Percentiles rank a stretch among this genome's conserved stretches.
Evolutionary conservation across 2,797 vertebrate species (phyloP).

Genomic region (Brachyalestes nurse): DNA sequence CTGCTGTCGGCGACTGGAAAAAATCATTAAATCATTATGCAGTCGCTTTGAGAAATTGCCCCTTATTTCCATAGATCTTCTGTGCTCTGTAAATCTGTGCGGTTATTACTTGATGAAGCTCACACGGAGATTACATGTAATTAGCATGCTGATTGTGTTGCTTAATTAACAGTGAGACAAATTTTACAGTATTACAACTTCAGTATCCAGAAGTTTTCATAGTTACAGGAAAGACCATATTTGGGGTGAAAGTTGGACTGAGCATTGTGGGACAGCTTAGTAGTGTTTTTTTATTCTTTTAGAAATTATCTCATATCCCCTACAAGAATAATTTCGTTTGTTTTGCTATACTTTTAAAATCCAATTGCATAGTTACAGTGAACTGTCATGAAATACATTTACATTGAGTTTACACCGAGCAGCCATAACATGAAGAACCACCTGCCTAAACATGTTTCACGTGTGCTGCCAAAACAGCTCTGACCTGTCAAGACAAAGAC

Average conservation of each 20-base stretch:
- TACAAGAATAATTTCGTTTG: background rate
- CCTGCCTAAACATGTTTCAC: too few relatives aligned
- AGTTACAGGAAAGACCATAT: background rate
- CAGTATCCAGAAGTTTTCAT: background rate
- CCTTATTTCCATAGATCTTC: constrained; percentile 35
- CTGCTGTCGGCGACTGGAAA: constrained; percentile 24
- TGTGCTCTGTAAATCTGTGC: constrained; percentile 3
- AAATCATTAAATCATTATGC: constrained; percentile 42
- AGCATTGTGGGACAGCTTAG: background rate
- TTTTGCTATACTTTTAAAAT: background rate
- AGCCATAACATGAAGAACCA: too few relatives aligned
- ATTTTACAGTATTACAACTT: background rate
- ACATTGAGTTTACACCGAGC: background rate
- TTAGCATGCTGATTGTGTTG: constrained; percentile 19
- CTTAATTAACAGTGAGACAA: background rate
- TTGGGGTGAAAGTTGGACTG: background rate
- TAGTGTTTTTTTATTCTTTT: background rate
- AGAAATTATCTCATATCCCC: background rate
- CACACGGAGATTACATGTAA: constrained; percentile 10
- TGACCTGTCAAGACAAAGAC: too few relatives aligned
- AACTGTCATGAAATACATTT: background rate
- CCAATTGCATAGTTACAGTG: background rate
- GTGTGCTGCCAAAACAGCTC: too few relatives aligned
- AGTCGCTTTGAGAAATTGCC: constrained; percentile 28
- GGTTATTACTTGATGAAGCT: constrained; percentile 26